phyloP scores from a whole-genome alignment of 2,113 vertebrate genomes.

The Baryphthengus martii region DNA sequence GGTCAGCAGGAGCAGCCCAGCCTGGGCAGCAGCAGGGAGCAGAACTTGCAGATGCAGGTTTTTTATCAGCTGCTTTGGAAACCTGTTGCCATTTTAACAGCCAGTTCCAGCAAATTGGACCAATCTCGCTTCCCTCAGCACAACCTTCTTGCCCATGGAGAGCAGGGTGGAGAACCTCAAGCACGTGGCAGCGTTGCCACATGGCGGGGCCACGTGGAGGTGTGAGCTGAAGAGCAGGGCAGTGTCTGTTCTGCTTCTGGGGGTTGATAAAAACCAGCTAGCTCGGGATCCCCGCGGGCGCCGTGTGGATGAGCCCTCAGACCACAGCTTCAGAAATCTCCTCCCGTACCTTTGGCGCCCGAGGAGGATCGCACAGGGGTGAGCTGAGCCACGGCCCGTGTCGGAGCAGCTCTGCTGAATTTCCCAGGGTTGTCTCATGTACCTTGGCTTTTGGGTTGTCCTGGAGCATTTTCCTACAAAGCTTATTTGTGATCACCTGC shows the following conservation, averaged over 20 bases:
- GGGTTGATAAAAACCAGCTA: not conserved
- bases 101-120: not conserved
- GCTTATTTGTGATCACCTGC: not conserved
- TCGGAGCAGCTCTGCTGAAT: not conserved
- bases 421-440: not conserved
- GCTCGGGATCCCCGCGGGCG: not conserved
- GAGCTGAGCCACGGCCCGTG: not conserved
- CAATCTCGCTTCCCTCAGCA: slow-evolving; percentile 17
- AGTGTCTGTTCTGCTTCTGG: not conserved
- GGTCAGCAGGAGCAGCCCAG: slow-evolving; percentile 20
- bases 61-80: slow-evolving; percentile 36
- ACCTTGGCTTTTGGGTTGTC: not conserved
- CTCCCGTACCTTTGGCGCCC: not conserved
- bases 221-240: not conserved
- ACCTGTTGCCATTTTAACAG: slow-evolving; percentile 15
- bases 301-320: not conserved
- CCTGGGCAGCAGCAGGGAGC: not conserved
- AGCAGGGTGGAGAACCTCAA: not conserved
- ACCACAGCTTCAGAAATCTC: not conserved
- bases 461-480: not conserved
- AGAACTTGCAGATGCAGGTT: slow-evolving; percentile 27
- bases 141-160: not conserved
- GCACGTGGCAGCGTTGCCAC: not conserved
- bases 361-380: not conserved
- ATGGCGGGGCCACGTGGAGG: not conserved